Conservation (phyloP, 2,113 vertebrate genomes). For the Eleginops maclovinus region DNA sequence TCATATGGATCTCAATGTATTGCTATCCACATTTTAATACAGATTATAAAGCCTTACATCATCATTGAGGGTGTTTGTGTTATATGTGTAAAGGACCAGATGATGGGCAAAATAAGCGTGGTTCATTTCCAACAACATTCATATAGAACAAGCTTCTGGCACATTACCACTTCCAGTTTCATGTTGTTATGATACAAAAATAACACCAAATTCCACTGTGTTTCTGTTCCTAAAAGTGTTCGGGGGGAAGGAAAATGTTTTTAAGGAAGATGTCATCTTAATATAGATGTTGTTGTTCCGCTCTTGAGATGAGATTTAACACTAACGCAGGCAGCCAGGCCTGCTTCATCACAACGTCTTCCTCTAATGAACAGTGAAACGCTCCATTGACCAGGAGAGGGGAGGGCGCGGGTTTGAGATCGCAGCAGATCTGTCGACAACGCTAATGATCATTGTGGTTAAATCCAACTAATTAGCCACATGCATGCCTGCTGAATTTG, state of each 20-base stretch:
- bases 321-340: slow-evolving; percentile 65
- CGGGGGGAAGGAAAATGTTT: neutral
- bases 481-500: slow-evolving; percentile 67
- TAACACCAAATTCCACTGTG: neutral
- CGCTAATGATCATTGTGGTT: slow-evolving; percentile 79
- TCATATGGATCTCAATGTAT: neutral
- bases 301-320: slow-evolving; percentile 53
- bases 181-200: slow-evolving; percentile 7
- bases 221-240: slow-evolving; percentile 11
- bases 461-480: slow-evolving; percentile 84
- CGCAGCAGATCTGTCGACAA: slow-evolving; percentile 82
- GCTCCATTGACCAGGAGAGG: slow-evolving; percentile 73
- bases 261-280: slow-evolving; percentile 27
- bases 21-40: neutral
- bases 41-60: neutral
- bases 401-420: slow-evolving; percentile 69
- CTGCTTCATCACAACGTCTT: slow-evolving; percentile 60
- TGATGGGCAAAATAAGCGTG: neutral
- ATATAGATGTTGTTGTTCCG: slow-evolving; percentile 54
- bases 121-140: neutral
- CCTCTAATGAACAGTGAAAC: slow-evolving; percentile 73
- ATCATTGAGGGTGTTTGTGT: neutral
- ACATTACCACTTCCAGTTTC: neutral
- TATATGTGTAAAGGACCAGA: neutral
- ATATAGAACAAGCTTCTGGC: neutral